A percentile compares a stretch with the other conserved stretches of the same genome.
Evolutionary conservation across 2,113 vertebrate species (phyloP).

Genomic region (Platichthys flesus): DNA sequence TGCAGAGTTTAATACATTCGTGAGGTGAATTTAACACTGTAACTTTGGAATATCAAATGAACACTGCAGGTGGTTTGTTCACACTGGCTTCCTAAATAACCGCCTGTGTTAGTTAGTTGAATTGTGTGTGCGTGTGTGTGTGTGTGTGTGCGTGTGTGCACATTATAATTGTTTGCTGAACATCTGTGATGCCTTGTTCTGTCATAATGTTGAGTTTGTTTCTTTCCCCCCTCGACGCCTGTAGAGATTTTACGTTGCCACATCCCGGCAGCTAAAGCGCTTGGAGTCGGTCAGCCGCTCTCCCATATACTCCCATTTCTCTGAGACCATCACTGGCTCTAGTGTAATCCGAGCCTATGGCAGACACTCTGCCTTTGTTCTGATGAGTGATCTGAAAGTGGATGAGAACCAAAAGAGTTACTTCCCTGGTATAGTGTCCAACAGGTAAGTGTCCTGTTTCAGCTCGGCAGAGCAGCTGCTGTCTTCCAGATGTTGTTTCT

Average conservation of each 20-base stretch:
- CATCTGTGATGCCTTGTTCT: not conserved
- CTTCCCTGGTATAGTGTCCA: constrained; percentile 90
- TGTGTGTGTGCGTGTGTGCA: constrained; percentile 17
- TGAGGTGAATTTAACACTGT: not conserved
- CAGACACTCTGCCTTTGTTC: constrained; percentile 85
- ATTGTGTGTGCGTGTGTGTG: not conserved
- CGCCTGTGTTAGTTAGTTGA: constrained; percentile 1
- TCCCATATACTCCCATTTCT: constrained; percentile 97
- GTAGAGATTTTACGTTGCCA: constrained; percentile 96
- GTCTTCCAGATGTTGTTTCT: constrained; percentile 11
- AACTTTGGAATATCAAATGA: constrained; percentile 22
- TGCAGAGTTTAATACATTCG: not conserved
- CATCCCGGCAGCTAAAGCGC: constrained; percentile 94
- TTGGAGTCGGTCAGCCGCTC: constrained; percentile 96
- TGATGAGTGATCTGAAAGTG: constrained; percentile 86
- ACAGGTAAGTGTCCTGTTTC: constrained; percentile 85
- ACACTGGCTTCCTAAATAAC: constrained; percentile 37
- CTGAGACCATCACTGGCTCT: constrained; percentile 90
- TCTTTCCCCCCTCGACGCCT: constrained; percentile 26
- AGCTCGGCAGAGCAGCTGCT: constrained; percentile 13
- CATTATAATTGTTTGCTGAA: constrained; percentile 16
- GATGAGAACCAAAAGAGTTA: constrained; percentile 93
- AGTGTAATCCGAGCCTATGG: constrained; percentile 93
- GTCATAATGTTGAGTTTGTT: constrained; percentile 55
- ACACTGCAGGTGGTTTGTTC: constrained; percentile 67